Conservation (phyloP, 2,888 invertebrate genomes). For the Drosophila longiperda region DNA sequence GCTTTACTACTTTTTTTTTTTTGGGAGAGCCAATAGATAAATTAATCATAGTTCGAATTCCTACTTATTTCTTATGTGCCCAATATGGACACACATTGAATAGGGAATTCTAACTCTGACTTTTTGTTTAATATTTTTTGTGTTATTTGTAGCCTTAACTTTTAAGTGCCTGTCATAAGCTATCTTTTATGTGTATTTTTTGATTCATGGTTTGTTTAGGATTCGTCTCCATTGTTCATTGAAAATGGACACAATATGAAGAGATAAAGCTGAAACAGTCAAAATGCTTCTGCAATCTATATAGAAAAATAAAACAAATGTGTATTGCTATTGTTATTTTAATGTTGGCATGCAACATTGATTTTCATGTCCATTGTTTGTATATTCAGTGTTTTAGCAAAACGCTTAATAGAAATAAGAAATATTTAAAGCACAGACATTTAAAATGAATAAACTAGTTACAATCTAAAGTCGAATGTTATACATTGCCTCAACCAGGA, state of each 20-base stretch:
- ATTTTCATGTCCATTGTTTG: background rate
- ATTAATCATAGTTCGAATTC: conserved; percentile 38
- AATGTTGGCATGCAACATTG: conserved; percentile 26
- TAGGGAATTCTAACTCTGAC: background rate
- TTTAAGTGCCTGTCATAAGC: background rate
- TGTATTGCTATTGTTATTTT: conserved; percentile 23
- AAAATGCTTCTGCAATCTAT: conserved; percentile 1
- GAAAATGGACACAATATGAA: conserved; percentile 44
- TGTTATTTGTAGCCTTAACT: conserved; percentile 4
- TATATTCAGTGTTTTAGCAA: background rate
- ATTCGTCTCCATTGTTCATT: conserved; percentile 43
- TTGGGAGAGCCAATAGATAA: conserved; percentile 28
- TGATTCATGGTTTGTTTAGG: conserved; percentile 14
- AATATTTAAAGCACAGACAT: background rate
- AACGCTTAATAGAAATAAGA: background rate
- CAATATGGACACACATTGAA: conserved; percentile 15
- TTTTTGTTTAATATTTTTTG: conserved; percentile 9
- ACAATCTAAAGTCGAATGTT: conserved; percentile 19
- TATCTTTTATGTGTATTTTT: conserved; percentile 8
- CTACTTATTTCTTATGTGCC: background rate
- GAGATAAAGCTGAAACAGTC: background rate
- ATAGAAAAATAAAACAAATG: background rate
- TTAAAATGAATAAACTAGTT: conserved; percentile 25
- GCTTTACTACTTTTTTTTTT: conserved; percentile 9
- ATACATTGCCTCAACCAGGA: conserved; percentile 20